Percentiles rank a stretch among this genome's conserved stretches.
phyloP scores from a whole-genome alignment of 2,797 vertebrate species.

The Anomalospiza imberbis region DNA sequence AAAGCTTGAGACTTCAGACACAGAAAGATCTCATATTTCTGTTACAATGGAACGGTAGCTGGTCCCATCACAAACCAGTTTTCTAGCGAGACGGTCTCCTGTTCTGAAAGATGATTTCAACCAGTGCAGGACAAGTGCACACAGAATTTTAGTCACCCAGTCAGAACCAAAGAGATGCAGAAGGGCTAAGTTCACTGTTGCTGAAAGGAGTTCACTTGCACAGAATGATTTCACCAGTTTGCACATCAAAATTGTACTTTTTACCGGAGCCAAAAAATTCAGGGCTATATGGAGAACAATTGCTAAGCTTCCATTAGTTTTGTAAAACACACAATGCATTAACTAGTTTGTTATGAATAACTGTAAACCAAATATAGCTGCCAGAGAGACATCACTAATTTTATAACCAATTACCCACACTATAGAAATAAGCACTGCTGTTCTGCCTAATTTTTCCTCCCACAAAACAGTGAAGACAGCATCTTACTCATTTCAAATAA shows the following conservation, averaged over 20 bases:
- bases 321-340: background rate
- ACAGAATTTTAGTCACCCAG: background rate
- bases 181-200: background rate
- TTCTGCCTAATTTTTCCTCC: background rate
- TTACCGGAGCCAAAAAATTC: background rate
- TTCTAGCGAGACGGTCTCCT: conserved; percentile 26
- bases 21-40: conserved; percentile 26
- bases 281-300: background rate
- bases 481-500: background rate
- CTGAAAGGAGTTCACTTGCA: background rate
- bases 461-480: background rate
- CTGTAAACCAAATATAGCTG: background rate
- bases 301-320: background rate
- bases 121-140: background rate
- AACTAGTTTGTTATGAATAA: background rate
- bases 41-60: background rate
- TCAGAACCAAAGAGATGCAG: background rate
- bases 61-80: conserved; percentile 41
- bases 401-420: background rate
- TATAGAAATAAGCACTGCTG: background rate
- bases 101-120: conserved; percentile 43
- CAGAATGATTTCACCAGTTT: background rate
- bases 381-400: background rate
- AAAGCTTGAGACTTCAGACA: conserved; percentile 18
- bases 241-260: background rate